Evolutionary conservation across 2,888 invertebrate genomes (phyloP).

Genomic region (Dioctria rufipes): DNA sequence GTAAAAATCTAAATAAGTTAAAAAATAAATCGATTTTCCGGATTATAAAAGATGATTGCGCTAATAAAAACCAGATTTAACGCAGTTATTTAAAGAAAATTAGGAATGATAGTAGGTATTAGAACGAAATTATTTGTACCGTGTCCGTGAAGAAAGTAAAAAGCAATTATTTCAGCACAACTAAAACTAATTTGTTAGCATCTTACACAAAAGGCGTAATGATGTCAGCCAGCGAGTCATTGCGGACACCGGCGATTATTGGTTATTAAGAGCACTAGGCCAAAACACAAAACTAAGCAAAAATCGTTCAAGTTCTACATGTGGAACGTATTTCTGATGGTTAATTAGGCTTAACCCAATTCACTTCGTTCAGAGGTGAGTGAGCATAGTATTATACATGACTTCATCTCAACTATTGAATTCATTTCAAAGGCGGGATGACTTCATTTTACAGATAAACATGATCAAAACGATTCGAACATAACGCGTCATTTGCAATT

Average conservation of each 20-base stretch:
- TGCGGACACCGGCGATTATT: constrained; percentile 9
- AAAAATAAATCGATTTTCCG: no score
- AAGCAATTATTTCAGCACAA: no score
- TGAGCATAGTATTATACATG: neutral
- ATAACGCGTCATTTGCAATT: constrained; percentile 4
- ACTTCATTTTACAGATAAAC: constrained; percentile 21
- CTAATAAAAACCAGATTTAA: no score
- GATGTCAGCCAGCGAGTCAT: constrained; percentile 15
- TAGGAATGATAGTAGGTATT: no score
- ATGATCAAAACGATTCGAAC: constrained; percentile 19
- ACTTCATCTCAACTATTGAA: constrained; percentile 6
- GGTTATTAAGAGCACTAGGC: constrained; percentile 29
- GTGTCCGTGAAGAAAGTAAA: no score
- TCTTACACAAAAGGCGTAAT: no score
- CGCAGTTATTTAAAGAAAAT: no score
- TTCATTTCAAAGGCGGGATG: constrained; percentile 1
- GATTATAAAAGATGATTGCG: no score
- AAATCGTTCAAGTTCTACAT: constrained; percentile 11
- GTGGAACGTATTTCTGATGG: constrained; percentile 32
- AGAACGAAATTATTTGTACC: no score
- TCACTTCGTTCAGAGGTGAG: constrained; percentile 26
- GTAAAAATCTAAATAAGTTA: no score
- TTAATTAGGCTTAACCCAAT: constrained; percentile 34
- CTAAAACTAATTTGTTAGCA: no score
- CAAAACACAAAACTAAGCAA: constrained; percentile 24